These are phyloP conservation scores for Coilia nasus DNA, from an alignment of 2,797 vertebrate species.

Conservation along the genomic window DNA sequence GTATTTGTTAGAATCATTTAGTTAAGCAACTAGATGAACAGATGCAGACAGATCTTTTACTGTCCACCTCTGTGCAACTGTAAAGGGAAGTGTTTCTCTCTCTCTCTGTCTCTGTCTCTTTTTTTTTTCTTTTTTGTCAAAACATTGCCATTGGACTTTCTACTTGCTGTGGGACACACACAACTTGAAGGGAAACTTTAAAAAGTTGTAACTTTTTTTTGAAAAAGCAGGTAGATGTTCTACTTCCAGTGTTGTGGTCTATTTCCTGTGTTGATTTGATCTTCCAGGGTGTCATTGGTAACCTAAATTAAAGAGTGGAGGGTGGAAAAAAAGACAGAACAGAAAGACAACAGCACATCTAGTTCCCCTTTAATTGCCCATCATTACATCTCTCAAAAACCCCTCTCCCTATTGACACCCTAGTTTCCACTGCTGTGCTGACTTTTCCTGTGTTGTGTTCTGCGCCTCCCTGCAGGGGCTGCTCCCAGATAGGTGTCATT, in stretches of 20 bases:
- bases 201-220: neutral
- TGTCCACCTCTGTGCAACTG: neutral
- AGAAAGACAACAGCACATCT: neutral
- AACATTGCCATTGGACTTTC: neutral
- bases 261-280: neutral
- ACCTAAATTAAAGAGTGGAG: neutral
- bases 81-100: neutral
- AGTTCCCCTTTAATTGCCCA: too few species aligned
- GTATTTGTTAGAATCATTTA: too few species aligned
- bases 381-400: too few species aligned
- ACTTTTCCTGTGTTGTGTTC: neutral
- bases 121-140: neutral
- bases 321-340: neutral
- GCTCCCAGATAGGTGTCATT: constrained; percentile 89
- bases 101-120: neutral
- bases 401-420: too few species aligned
- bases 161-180: neutral
- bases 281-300: neutral
- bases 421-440: too few species aligned
- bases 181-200: neutral
- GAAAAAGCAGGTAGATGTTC: too few species aligned
- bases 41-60: too few species aligned
- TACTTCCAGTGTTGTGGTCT: neutral
- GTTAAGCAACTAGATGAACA: too few species aligned
- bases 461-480: constrained; percentile 76